Base-by-base conservation (phyloP, 2,888 invertebrate genomes). In the Chironomus tentans region DNA sequence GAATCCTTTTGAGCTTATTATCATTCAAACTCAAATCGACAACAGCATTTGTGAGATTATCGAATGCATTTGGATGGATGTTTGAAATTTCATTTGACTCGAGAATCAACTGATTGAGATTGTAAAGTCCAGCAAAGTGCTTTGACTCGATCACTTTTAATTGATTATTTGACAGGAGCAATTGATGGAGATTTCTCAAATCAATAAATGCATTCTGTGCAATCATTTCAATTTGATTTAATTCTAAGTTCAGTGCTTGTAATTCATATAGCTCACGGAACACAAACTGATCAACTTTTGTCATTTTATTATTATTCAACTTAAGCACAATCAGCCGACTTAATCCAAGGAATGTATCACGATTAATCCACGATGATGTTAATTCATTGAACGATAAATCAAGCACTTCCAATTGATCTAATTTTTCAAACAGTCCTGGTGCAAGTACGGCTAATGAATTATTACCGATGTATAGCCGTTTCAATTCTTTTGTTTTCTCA, bases 11-110 rank as follows among this genome's bases (percentile, higher is more conserved):
- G 79, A 94, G 85, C 80, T 87, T 85, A 84, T 94, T 94, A 77
- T 89, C 90, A 80, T 90, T 91, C 78, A 93, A 84, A 68, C 91
- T 90, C 79, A 93, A 86, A 82, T 93, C 93, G 82, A 91, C 90
- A 61, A 94, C 86, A 56, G 56, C 12, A 82, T 90, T 90, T 7
- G 91, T 92, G 80, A 91, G 89, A 83, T 93, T 93, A 81, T 88
- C 88, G 82, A 94, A 92, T 28, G 92, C 89, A 79, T 88, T 88
- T 71, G 88, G 85, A 82, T 92, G 89, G 71, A 93, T 87, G 80
- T 85, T 86, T 74, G 88, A 87, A 79, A 94, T 88, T 82, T 87
- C 86, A 82, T 93, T 94, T 78, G 90, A 88, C 82, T 93, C 92
- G 77, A 93, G 85, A 79, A 90, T 88, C 79, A 93, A 85, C 81